Evolutionary conservation across 2,888 invertebrate genomes (phyloP), one percentile per base, ranked within the genome.

Genomic region (Metalampra italica): DNA sequence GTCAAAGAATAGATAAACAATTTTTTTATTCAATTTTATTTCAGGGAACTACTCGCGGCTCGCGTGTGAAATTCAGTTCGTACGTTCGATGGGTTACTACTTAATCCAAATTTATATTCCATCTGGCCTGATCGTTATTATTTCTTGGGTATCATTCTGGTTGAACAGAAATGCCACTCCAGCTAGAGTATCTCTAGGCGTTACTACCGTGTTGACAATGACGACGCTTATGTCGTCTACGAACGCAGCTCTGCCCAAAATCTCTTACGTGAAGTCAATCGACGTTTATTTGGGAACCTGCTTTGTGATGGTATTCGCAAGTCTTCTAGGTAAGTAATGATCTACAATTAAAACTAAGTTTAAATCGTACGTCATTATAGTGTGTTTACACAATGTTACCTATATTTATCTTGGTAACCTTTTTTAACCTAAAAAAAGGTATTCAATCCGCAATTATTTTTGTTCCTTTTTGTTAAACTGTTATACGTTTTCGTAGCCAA

Each of bases 231-330:
- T 98, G 97, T 97, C 97, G 68, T 97, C 97, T 71, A 97, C 97
- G 68, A 97, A 97, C 85, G 97, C 97, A 70, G 97, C 97, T 71
- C 92, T 99, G 82, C 99, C 99, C 68, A 97, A 99, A 92, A 98
- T 98, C 82, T 97, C 97, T 60, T 98, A 98, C 91, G 97, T 98
- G 88, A 98, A 98, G 89, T 97, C 97, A 71, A 98, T 98, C 86
- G 98, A 98, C 90, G 97, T 98, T 70, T 98, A 97, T 90, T 91
- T 98, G 90, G 97, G 97, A 78, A 97, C 97, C 78, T 98, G 97
- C 91, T 98, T 98, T 95, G 96, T 98, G 79, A 98, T 98, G 98
- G 98, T 98, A 83, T 98, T 98, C 92, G 98, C 98, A 70, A 97
- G 97, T 84, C 92, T 98, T 78, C 91, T 98, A 91, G 97, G 97